These are phyloP conservation scores for Deroplatys truncata DNA, from an alignment of 2,888 invertebrate species.

Conservation along the genomic window DNA sequence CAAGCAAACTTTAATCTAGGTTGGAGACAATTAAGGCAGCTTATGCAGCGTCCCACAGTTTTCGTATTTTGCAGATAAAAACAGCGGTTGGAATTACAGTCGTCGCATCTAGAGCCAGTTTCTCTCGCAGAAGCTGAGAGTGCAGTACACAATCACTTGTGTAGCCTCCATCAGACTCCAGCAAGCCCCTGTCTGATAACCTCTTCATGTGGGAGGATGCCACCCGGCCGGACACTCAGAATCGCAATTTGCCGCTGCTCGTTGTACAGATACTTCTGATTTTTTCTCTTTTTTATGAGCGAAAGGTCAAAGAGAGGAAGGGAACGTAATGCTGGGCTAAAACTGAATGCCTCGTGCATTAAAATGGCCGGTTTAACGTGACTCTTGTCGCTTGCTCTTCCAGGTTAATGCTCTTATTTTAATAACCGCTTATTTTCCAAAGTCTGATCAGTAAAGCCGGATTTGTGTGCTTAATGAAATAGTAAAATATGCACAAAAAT, in stretches of 20 bases:
- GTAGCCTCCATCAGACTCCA: neutral
- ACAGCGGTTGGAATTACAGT: neutral
- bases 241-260: neutral
- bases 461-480: too few relatives aligned
- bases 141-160: neutral
- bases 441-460: too few relatives aligned
- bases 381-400: neutral
- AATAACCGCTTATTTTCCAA: too few relatives aligned
- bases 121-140: neutral
- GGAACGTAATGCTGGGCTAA: neutral
- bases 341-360: neutral
- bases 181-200: neutral
- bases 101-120: too few relatives aligned
- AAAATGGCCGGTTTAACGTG: neutral
- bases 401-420: neutral
- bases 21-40: neutral
- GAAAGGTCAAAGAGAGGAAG: neutral
- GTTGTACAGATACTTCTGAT: neutral
- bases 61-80: neutral
- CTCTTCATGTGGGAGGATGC: neutral
- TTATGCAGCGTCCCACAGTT: neutral
- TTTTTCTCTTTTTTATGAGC: neutral
- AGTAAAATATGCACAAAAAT: too few relatives aligned
- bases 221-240: neutral
- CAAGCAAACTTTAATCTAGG: too few relatives aligned